Conservation (phyloP, 2,113 vertebrate species). For the Donacobius atricapilla region DNA sequence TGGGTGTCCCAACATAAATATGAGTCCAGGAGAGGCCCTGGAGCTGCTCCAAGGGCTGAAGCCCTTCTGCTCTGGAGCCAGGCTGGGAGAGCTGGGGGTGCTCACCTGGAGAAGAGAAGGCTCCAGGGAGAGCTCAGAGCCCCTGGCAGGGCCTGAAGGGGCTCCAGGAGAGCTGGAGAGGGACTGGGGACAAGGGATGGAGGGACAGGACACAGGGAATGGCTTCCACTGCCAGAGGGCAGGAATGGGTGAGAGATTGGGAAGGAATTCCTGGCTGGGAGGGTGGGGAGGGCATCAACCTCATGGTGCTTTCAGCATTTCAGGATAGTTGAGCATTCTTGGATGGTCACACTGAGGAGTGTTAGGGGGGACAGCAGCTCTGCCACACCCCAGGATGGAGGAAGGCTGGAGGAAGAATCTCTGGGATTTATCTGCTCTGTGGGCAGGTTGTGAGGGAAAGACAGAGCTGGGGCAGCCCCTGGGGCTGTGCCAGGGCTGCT, state of each 20-base stretch:
- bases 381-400: background rate
- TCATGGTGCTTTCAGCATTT: background rate
- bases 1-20: background rate
- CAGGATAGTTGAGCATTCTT: background rate
- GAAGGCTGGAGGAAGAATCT: background rate
- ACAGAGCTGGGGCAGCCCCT: background rate
- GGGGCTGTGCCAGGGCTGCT: background rate
- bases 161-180: background rate
- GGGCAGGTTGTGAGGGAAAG: background rate
- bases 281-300: background rate
- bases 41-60: background rate
- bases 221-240: background rate
- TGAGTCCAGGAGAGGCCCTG: rapidly evolving
- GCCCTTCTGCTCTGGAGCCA: no score
- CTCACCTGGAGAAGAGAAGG: background rate
- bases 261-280: background rate
- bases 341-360: background rate
- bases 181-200: background rate
- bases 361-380: background rate
- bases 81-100: background rate
- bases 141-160: background rate
- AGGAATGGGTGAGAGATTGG: background rate
- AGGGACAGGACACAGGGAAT: background rate
- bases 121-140: background rate
- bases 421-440: background rate